These are phyloP conservation scores for Gobionotothen gibberifrons DNA, from an alignment of 2,797 vertebrate genomes.

Conservation along the genomic window DNA sequence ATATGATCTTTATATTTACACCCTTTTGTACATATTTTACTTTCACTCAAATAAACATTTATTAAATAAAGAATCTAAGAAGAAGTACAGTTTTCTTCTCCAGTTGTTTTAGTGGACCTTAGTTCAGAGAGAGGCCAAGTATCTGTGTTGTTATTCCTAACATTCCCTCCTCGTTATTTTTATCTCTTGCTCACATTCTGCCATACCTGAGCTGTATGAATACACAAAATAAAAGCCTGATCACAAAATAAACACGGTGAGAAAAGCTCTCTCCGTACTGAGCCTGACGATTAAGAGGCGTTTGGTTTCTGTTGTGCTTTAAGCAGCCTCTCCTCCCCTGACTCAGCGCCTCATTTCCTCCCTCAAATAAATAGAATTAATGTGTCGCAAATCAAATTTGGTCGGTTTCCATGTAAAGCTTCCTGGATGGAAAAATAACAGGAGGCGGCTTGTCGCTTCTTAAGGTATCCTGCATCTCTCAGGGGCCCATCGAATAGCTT, in stretches of 20 bases:
- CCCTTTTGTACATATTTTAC: background rate
- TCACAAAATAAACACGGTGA: constrained; percentile 67
- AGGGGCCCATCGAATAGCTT: constrained; percentile 24
- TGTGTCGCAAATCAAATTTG: constrained; percentile 73
- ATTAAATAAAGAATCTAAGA: background rate
- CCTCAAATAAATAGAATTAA: constrained; percentile 77
- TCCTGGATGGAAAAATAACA: constrained; percentile 73
- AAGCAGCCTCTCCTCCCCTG: constrained; percentile 68
- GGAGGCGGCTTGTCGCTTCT: constrained; percentile 52
- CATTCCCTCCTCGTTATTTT: constrained; percentile 53
- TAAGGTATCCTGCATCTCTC: constrained; percentile 52
- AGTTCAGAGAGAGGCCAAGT: constrained; percentile 78
- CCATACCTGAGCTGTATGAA: constrained; percentile 62
- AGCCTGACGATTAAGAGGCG: constrained; percentile 59
- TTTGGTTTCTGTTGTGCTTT: constrained; percentile 74
- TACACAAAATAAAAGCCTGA: constrained; percentile 64
- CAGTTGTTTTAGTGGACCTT: constrained; percentile 14
- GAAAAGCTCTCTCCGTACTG: constrained; percentile 68
- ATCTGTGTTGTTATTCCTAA: constrained; percentile 65
- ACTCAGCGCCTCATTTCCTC: constrained; percentile 76
- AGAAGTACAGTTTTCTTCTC: background rate
- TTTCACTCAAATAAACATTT: background rate
- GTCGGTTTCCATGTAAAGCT: constrained; percentile 57
- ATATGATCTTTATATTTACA: background rate
- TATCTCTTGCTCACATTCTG: constrained; percentile 37